phyloP scores from a whole-genome alignment of 2,113 vertebrate species.

The Scytalopus superciliaris region DNA sequence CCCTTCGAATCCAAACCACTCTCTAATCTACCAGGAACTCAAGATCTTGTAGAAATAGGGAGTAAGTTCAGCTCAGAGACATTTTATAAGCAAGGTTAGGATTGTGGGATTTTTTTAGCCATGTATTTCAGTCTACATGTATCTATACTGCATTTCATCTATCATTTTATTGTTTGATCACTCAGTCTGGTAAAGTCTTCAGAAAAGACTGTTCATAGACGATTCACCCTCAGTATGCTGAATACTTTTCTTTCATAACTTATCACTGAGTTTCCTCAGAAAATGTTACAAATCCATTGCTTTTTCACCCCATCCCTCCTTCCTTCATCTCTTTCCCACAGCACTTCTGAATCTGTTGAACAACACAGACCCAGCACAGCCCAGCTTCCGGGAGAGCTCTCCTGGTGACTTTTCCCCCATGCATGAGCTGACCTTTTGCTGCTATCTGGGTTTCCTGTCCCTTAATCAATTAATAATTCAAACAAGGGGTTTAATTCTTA shows the following conservation, averaged over 20 bases:
- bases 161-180: not conserved
- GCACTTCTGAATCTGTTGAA: not conserved
- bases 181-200: not conserved
- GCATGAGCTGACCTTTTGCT: accelerated
- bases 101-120: not conserved
- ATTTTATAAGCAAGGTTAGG: not conserved
- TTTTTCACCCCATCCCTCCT: not conserved
- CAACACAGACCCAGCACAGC: not conserved
- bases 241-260: not conserved
- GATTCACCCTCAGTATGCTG: not conserved
- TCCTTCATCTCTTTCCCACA: not conserved
- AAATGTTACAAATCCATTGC: not conserved
- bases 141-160: not conserved
- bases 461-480: not conserved
- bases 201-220: not conserved
- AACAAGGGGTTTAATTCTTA: not conserved
- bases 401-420: not conserved
- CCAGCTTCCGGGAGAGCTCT: not conserved
- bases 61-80: not conserved
- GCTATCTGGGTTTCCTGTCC: not conserved
- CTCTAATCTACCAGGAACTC: not conserved
- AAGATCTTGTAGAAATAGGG: not conserved
- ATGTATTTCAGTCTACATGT: accelerated
- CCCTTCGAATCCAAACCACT: not conserved
- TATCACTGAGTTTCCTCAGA: not conserved